phyloP scores from a whole-genome alignment of 1,140 invertebrate species.

The Battus philenor region DNA sequence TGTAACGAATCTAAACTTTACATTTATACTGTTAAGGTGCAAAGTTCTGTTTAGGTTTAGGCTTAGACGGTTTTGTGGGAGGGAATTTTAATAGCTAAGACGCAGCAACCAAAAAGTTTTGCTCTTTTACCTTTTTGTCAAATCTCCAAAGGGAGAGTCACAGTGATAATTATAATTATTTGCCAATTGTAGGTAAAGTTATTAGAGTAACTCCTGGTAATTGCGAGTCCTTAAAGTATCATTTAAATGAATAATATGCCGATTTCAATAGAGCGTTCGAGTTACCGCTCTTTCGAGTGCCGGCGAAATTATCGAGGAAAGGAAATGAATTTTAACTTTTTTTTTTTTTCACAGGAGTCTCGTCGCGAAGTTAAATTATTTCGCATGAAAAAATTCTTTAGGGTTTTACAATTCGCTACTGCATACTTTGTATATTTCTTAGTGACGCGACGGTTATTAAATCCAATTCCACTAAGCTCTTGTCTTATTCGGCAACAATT shows the following conservation, averaged over 20 bases:
- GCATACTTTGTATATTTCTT: constrained; percentile 37
- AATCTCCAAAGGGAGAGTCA: constrained; percentile 49
- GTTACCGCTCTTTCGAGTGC: constrained; percentile 42
- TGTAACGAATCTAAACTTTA: constrained; percentile 37
- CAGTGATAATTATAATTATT: constrained; percentile 73
- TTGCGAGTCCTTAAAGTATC: constrained; percentile 62
- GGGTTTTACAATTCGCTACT: constrained; percentile 40
- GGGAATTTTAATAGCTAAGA: constrained; percentile 68
- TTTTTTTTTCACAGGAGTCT: constrained; percentile 44
- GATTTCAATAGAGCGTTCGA: constrained; percentile 52
- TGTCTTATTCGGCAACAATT: constrained; percentile 27
- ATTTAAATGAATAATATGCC: constrained; percentile 60
- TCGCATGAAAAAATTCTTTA: constrained; percentile 56
- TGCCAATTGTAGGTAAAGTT: constrained; percentile 66
- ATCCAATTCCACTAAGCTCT: constrained; percentile 29
- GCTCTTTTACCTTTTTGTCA: constrained; percentile 64
- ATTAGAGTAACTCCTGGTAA: constrained; percentile 48
- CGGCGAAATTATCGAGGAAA: constrained; percentile 47
- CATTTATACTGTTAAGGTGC: constrained; percentile 25
- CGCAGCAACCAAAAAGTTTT: constrained; percentile 56
- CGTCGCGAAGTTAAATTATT: constrained; percentile 62
- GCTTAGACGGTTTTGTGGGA: constrained; percentile 39
- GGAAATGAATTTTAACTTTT: constrained; percentile 44
- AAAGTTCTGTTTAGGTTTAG: constrained; percentile 28
- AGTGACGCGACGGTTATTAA: constrained; percentile 34